Conservation (phyloP, 1,140 invertebrate species). For the Drosophila burlai region DNA sequence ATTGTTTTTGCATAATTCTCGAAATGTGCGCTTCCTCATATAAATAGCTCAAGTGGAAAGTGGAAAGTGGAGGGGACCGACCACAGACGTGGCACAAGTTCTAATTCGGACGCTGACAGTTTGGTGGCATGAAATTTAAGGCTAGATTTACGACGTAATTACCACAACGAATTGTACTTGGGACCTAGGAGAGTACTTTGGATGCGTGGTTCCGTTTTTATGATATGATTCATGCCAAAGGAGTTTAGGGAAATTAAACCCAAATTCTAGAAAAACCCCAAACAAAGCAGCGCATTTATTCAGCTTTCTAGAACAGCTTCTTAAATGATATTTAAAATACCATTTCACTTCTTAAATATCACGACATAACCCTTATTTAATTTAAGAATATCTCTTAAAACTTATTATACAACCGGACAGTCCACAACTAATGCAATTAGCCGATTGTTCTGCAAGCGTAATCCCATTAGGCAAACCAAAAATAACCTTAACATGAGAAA, state of each 20-base stretch:
- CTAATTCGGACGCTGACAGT: slow-evolving; percentile 76
- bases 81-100: slow-evolving; percentile 61
- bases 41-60: slow-evolving; percentile 63
- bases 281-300: too few species aligned
- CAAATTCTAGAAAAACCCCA: neutral
- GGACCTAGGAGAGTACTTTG: slow-evolving; percentile 43
- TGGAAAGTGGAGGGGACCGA: slow-evolving; percentile 26
- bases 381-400: neutral
- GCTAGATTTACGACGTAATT: slow-evolving; percentile 75
- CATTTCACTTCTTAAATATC: neutral
- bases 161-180: slow-evolving; percentile 58
- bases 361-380: neutral
- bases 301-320: too few species aligned
- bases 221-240: neutral
- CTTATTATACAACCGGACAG: too few species aligned
- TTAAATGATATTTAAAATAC: neutral
- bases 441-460: neutral
- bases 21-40: slow-evolving; percentile 41
- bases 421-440: neutral
- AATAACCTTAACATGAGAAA: slow-evolving; percentile 7
- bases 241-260: neutral
- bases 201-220: neutral
- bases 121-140: slow-evolving; percentile 68
- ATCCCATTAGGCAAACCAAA: slow-evolving; percentile 3
- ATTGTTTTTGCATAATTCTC: slow-evolving; percentile 71